phyloP scores from a whole-genome alignment of 35 echinoderm and acorn worm genomes.

The Antedon bifida region DNA sequence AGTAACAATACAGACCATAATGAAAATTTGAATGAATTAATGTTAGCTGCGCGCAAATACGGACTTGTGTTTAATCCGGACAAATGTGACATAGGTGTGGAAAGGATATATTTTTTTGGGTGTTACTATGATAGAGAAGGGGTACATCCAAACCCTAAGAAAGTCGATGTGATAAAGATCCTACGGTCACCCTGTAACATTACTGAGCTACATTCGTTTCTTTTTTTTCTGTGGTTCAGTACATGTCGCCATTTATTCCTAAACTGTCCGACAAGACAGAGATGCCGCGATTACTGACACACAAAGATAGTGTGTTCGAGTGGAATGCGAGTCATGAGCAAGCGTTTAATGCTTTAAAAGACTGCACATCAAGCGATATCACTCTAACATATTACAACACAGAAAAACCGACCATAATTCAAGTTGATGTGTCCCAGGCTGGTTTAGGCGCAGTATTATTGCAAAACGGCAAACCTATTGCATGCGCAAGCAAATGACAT shows the following conservation, averaged over 20 bases:
- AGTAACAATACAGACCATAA: constrained; percentile 16
- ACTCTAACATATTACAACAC: constrained; percentile 11
- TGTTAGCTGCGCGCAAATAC: constrained; percentile 5
- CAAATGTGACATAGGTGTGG: constrained; percentile 3
- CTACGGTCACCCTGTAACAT: too few species aligned
- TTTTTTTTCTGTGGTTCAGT: too few species aligned
- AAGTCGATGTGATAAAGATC: background rate
- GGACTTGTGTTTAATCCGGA: constrained; percentile 25
- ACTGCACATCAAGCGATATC: too few species aligned
- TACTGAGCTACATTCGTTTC: too few species aligned
- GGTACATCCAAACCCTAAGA: too few species aligned
- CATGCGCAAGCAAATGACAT: constrained; percentile 11
- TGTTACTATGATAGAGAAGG: too few species aligned
- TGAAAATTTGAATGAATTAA: constrained; percentile 12
- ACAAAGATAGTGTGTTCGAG: too few species aligned
- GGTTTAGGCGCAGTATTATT: constrained; percentile 12
- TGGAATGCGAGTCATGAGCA: too few species aligned
- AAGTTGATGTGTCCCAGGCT: constrained; percentile 18
- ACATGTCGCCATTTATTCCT: too few species aligned
- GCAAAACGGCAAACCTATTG: constrained; percentile 2
- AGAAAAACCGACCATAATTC: background rate
- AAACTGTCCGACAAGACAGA: too few species aligned
- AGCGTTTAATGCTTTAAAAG: too few species aligned
- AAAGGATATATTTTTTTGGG: constrained; percentile 24
- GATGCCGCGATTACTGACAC: too few species aligned